These are phyloP conservation scores for Drosophila pachea DNA, from an alignment of 1,140 invertebrate genomes.

Conservation along the genomic window DNA sequence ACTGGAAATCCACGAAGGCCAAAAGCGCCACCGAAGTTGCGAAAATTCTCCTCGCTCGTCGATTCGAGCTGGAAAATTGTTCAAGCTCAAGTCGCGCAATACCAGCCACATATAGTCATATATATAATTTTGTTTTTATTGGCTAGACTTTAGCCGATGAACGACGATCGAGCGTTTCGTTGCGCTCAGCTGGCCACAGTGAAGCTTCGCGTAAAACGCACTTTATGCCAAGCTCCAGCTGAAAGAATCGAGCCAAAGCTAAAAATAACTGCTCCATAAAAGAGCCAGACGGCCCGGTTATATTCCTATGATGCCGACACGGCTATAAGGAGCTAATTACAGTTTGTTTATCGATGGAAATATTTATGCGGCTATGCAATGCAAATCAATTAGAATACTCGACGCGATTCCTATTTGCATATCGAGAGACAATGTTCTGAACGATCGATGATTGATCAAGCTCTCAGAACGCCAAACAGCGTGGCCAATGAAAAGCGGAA, in stretches of 20 bases:
- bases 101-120: conserved; percentile 16
- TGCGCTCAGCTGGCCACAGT: conserved; percentile 26
- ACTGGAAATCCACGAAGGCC: conserved; percentile 6
- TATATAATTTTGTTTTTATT: conserved; percentile 20
- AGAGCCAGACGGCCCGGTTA: too few relatives aligned
- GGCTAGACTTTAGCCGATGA: conserved; percentile 14
- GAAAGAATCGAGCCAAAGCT: neutral
- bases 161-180: conserved; percentile 15
- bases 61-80: conserved; percentile 55
- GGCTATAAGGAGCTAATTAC: conserved; percentile 10
- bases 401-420: conserved; percentile 27
- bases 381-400: conserved; percentile 12
- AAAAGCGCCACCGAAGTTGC: conserved; percentile 11
- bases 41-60: conserved; percentile 44
- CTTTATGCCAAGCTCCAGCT: too few relatives aligned
- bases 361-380: conserved; percentile 2
- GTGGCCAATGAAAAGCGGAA: conserved; percentile 55
- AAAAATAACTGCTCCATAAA: conserved; percentile 7
- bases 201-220: neutral
- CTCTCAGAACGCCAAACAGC: conserved; percentile 49
- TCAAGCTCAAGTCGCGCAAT: conserved; percentile 46
- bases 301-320: neutral
- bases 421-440: neutral
- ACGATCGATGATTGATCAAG: conserved; percentile 19
- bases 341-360: neutral